Conservation (phyloP, 2,888 invertebrate species). For the Octonoba sinensis region DNA sequence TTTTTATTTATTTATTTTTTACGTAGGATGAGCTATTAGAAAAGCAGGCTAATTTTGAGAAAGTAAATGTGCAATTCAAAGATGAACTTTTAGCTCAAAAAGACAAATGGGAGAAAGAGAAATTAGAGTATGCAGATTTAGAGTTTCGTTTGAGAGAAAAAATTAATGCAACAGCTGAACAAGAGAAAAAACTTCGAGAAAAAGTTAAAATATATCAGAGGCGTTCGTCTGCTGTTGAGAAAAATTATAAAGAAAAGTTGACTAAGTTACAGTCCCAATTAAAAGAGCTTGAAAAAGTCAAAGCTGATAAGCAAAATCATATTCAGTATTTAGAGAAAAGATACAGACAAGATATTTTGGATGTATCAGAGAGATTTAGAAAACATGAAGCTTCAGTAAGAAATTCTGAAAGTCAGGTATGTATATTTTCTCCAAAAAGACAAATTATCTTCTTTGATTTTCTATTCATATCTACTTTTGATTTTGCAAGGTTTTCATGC, state of each 20-base stretch:
- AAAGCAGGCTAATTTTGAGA: not conserved
- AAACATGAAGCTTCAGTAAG: conserved; percentile 1
- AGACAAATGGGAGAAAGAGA: conserved; percentile 26
- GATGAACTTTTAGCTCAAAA: conserved; percentile 14
- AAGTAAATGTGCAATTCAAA: not conserved
- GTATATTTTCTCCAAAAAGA: not conserved
- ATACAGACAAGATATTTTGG: conserved; percentile 9
- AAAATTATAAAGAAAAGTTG: conserved; percentile 13
- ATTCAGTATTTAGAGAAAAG: not conserved
- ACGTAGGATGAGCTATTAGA: conserved; percentile 6
- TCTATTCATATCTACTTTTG: not conserved
- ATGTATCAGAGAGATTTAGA: not conserved
- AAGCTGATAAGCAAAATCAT: conserved; percentile 30
- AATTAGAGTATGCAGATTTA: not conserved
- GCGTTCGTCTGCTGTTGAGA: conserved; percentile 12
- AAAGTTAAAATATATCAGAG: conserved; percentile 39
- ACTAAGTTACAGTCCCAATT: conserved; percentile 7
- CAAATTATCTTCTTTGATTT: not conserved
- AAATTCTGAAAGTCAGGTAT: conserved; percentile 22
- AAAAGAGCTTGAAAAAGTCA: conserved; percentile 16
- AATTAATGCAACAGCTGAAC: conserved; percentile 6
- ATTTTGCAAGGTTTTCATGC: too few relatives aligned
- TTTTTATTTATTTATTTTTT: not conserved
- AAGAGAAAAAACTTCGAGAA: conserved; percentile 26
- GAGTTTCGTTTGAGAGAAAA: conserved; percentile 7